Evolutionary conservation across 1,140 invertebrate species (phyloP).

Genomic region (Chymomyza costata): DNA sequence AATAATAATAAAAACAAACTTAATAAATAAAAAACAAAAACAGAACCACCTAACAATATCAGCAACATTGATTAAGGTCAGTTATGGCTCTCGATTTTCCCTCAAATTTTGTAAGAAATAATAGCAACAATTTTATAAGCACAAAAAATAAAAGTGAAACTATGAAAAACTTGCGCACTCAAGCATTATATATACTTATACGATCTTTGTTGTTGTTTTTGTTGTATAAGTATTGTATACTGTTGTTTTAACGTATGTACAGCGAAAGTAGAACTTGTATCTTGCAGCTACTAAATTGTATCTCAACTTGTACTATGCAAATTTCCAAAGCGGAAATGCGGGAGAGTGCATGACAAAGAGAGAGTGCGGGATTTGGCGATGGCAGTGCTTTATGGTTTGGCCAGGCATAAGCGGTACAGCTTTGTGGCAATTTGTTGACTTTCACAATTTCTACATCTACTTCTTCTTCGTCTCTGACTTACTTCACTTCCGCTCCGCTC

Average conservation of each 20-base stretch:
- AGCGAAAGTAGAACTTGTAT: too few relatives aligned
- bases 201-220: slow-evolving; percentile 3
- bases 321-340: slow-evolving; percentile 55
- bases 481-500: too few relatives aligned
- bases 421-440: slow-evolving; percentile 48
- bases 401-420: too few relatives aligned
- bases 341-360: too few relatives aligned
- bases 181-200: slow-evolving; percentile 41
- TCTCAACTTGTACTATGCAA: too few relatives aligned
- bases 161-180: slow-evolving; percentile 39
- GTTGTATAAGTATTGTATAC: too few relatives aligned
- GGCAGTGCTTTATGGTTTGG: too few relatives aligned
- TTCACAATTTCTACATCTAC: slow-evolving; percentile 66
- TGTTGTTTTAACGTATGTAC: slow-evolving; percentile 1
- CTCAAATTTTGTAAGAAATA: too few relatives aligned
- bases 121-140: too few relatives aligned
- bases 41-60: slow-evolving; percentile 25
- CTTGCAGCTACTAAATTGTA: too few relatives aligned
- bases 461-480: too few relatives aligned
- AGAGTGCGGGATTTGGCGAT: too few relatives aligned
- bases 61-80: slow-evolving; percentile 63
- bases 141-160: slow-evolving; percentile 70
- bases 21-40: slow-evolving; percentile 2
- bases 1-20: neutral
- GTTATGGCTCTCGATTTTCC: slow-evolving; percentile 50